These are phyloP conservation scores for Artibeus lituratus DNA, from an alignment of 2,797 vertebrate species.

Conservation along the genomic window DNA sequence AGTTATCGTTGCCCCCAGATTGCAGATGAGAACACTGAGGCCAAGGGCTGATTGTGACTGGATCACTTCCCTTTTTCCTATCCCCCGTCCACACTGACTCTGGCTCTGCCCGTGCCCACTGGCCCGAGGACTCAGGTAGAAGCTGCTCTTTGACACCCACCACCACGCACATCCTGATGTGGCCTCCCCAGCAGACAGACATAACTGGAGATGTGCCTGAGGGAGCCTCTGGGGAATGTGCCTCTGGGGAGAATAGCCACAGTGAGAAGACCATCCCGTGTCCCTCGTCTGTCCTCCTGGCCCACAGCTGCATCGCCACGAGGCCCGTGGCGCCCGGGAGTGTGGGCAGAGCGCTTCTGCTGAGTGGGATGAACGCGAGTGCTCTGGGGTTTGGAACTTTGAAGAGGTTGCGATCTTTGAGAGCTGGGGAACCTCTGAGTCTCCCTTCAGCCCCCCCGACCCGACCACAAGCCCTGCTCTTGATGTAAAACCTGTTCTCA, in stretches of 20 bases:
- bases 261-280: neutral
- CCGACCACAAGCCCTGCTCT: constrained; percentile 68
- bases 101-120: neutral
- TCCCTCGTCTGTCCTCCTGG: neutral
- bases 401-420: constrained; percentile 72
- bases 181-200: neutral
- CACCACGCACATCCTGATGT: accelerated
- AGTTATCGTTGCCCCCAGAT: neutral
- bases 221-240: too few relatives aligned
- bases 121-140: neutral
- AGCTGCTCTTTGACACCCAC: neutral
- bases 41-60: neutral
- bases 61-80: neutral
- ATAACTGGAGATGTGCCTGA: neutral
- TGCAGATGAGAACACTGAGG: neutral
- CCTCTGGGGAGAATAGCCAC: neutral
- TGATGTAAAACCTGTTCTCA: constrained; percentile 74
- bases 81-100: neutral
- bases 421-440: constrained; percentile 65
- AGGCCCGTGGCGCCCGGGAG: constrained; percentile 18
- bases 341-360: constrained; percentile 55
- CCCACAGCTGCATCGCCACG: neutral
- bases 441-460: constrained; percentile 51
- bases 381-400: constrained; percentile 59
- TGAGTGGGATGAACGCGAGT: constrained; percentile 55